These are phyloP conservation scores for Sigmodon hispidus DNA, from an alignment of 2,113 vertebrate species.

Conservation along the genomic window DNA sequence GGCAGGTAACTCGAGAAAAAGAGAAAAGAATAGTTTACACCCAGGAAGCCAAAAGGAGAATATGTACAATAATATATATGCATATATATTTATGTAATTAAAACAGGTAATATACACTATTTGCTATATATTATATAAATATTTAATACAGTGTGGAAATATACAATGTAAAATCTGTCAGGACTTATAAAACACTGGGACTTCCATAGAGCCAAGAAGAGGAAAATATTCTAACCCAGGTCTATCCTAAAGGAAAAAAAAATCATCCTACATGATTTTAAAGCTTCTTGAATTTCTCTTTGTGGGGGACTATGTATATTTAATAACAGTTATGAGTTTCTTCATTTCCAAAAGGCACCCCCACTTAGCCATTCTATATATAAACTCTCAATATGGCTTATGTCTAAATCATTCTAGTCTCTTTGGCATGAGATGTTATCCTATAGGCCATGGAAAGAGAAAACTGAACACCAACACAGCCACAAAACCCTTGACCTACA, in stretches of 20 bases:
- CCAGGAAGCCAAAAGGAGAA: constrained; percentile 39
- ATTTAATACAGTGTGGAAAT: no score
- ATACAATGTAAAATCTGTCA: constrained; percentile 45
- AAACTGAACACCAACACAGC: neutral
- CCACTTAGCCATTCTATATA: neutral
- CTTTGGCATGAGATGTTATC: neutral
- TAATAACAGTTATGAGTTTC: neutral
- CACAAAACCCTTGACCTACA: neutral
- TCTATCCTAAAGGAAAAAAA: constrained; percentile 32
- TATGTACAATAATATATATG: neutral
- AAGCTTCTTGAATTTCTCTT: constrained; percentile 44
- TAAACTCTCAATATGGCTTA: neutral
- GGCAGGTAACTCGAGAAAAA: constrained; percentile 63
- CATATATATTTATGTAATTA: no score
- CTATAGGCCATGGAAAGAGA: neutral
- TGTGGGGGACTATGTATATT: neutral
- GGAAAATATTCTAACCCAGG: constrained; percentile 40
- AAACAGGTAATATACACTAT: no score
- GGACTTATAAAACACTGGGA: constrained; percentile 66
- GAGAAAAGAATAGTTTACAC: constrained; percentile 70
- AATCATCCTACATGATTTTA: neutral
- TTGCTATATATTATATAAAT: no score
- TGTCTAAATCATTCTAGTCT: neutral
- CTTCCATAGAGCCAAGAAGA: constrained; percentile 41
- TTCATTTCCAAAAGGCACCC: neutral